Percentiles rank a stretch among this genome's conserved stretches.
These are phyloP conservation scores for Anarhynchus alexandrinus DNA, from an alignment of 2,113 vertebrate species.

Conservation along the genomic window DNA sequence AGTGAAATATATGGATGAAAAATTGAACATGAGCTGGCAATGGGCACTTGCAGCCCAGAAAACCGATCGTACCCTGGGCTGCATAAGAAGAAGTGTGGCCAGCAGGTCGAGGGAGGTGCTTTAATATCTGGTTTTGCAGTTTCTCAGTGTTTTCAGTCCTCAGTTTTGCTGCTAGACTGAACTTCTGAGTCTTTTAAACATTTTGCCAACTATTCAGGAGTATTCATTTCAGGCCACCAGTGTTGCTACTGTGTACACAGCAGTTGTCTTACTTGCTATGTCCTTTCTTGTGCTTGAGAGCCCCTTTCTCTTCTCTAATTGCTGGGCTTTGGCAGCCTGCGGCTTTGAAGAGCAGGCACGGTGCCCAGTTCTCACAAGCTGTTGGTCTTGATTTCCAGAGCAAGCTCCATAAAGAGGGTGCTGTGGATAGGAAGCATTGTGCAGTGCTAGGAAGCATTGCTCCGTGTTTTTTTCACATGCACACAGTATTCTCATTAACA, in stretches of 20 bases:
- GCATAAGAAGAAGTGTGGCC: accelerated
- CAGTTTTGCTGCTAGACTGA: not conserved
- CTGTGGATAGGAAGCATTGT: not conserved
- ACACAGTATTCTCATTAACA: not conserved
- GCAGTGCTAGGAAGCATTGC: not conserved
- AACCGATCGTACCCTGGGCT: not conserved
- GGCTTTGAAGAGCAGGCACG: not conserved
- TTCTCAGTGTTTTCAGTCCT: not conserved
- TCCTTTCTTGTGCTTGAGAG: constrained; percentile 1
- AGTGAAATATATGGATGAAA: not conserved
- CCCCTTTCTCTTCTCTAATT: not conserved
- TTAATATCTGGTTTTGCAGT: not conserved
- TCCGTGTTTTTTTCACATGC: not conserved
- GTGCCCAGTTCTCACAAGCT: not conserved
- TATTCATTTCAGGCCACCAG: not conserved
- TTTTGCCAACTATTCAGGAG: not conserved
- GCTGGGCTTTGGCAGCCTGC: not conserved
- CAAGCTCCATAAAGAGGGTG: not conserved
- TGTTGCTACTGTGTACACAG: not conserved
- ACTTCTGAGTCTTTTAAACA: not conserved
- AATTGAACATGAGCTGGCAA: not conserved
- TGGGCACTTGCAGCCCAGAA: not conserved
- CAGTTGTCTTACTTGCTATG: not conserved
- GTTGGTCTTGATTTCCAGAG: not conserved
- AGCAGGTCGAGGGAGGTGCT: not conserved